Conservation (phyloP, 2,113 vertebrate genomes). For the Phasianus colchicus region DNA sequence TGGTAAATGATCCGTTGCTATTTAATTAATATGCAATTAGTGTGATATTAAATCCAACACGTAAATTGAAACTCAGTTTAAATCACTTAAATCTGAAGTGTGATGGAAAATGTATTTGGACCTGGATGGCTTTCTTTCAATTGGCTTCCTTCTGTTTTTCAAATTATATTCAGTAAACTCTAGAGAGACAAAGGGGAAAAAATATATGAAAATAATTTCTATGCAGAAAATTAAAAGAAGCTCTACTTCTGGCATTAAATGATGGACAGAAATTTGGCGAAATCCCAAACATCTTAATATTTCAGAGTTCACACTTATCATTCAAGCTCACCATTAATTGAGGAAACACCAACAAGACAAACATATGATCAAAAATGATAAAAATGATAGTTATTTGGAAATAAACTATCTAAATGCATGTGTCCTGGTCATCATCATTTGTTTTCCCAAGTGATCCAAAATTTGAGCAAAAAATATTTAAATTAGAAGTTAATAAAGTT, state of each 20-base stretch:
- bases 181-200: background rate
- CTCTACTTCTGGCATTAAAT: background rate
- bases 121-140: constrained; percentile 16
- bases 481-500: background rate
- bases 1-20: constrained; percentile 77
- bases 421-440: background rate
- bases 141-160: background rate
- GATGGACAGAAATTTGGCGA: background rate
- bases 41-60: constrained; percentile 77
- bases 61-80: constrained; percentile 78
- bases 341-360: background rate
- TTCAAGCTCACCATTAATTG: background rate
- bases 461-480: background rate
- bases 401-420: background rate
- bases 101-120: constrained; percentile 71
- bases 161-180: background rate
- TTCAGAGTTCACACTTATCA: background rate
- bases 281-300: background rate
- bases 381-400: background rate
- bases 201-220: background rate
- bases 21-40: constrained; percentile 79
- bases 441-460: background rate
- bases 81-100: constrained; percentile 74
- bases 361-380: background rate
- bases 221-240: background rate